A percentile compares a stretch with the other conserved stretches of the same genome.
These are phyloP conservation scores for Thysanoteuthis rhombus DNA, from an alignment of 2,888 invertebrate species.

Conservation along the genomic window DNA sequence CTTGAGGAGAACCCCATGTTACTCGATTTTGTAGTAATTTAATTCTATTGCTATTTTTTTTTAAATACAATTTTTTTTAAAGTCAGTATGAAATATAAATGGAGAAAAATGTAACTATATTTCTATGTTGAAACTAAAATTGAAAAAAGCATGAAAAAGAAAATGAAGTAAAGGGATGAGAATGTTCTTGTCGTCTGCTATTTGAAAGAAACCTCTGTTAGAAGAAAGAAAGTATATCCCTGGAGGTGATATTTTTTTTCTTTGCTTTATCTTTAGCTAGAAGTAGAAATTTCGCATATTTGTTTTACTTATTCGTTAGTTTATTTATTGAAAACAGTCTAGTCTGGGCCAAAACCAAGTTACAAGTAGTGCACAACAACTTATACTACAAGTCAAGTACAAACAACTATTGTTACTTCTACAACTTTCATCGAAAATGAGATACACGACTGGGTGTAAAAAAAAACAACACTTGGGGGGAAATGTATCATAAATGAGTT, in stretches of 20 bases:
- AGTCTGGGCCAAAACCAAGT: no score
- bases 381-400: no score
- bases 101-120: no score
- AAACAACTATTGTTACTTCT: no score
- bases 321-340: background rate
- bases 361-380: no score
- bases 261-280: background rate
- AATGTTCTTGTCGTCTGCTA: background rate
- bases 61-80: background rate
- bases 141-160: background rate
- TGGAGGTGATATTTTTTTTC: background rate
- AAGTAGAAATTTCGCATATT: background rate
- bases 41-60: background rate
- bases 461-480: no score
- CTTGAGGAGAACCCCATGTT: background rate
- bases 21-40: background rate
- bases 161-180: background rate
- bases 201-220: background rate
- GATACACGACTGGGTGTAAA: no score
- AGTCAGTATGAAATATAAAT: no score
- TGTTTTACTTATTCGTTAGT: background rate
- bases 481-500: no score
- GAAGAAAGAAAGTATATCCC: background rate
- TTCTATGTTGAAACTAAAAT: no score
- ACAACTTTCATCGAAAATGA: no score